phyloP scores from a whole-genome alignment of 2,113 vertebrate species.

The Pitta sordida region DNA sequence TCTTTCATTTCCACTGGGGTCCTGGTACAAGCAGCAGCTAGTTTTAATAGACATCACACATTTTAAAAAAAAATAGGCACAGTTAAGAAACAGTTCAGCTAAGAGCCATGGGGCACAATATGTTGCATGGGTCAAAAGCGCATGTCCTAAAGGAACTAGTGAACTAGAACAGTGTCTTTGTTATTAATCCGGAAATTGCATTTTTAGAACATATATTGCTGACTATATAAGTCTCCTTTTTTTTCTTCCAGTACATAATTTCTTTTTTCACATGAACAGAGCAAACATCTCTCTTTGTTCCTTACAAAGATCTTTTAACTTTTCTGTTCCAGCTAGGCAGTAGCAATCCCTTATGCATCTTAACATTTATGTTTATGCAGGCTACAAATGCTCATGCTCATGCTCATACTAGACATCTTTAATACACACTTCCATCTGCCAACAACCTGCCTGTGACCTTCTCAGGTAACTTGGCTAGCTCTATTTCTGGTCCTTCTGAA shows the following conservation, averaged over 20 bases:
- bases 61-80: slow-evolving; percentile 68
- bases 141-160: slow-evolving; percentile 72
- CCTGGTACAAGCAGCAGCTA: slow-evolving; percentile 52
- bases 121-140: slow-evolving; percentile 76
- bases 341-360: neutral
- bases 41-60: slow-evolving; percentile 75
- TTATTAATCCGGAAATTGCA: slow-evolving; percentile 85
- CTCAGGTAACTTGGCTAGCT: slow-evolving; percentile 33
- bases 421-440: neutral
- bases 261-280: slow-evolving; percentile 58
- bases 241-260: slow-evolving; percentile 48
- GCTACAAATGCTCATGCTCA: neutral
- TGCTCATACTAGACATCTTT: neutral
- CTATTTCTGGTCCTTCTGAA: slow-evolving; percentile 51
- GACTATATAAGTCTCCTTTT: slow-evolving; percentile 66
- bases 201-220: slow-evolving; percentile 79
- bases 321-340: neutral
- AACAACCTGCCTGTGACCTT: slow-evolving; percentile 3
- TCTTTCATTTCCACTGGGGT: slow-evolving; percentile 73
- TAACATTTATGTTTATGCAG: slow-evolving; percentile 4
- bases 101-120: slow-evolving; percentile 82
- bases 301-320: slow-evolving; percentile 17
- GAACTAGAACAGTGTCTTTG: slow-evolving; percentile 71
- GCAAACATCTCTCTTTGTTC: slow-evolving; percentile 48
- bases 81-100: slow-evolving; percentile 67